Percentiles rank a stretch among this genome's conserved stretches.
Evolutionary conservation across 2,797 vertebrate genomes (phyloP).

Genomic region (Argentina silus): DNA sequence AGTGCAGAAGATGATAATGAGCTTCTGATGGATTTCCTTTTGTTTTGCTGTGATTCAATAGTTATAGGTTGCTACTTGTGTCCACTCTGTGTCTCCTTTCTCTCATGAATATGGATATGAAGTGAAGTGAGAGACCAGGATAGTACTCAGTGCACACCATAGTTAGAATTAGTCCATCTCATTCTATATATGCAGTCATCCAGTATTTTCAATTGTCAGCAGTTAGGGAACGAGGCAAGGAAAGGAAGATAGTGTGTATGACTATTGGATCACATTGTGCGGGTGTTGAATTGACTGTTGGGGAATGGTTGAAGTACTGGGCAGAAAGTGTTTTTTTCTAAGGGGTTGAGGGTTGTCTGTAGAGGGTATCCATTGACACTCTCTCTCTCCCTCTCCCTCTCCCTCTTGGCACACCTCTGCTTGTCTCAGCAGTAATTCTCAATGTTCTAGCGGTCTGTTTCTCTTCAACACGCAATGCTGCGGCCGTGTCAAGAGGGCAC

Average conservation of each 20-base stretch:
- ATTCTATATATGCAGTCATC: background rate
- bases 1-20: too few relatives aligned
- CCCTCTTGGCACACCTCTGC: slow-evolving; percentile 9
- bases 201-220: background rate
- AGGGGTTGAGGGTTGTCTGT: background rate
- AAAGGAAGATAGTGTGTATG: background rate
- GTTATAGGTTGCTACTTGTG: too few relatives aligned
- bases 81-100: too few relatives aligned
- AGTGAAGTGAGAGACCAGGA: too few relatives aligned
- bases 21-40: too few relatives aligned
- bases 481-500: slow-evolving; percentile 10
- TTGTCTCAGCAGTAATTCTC: slow-evolving; percentile 33
- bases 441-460: slow-evolving; percentile 8
- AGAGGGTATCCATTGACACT: background rate
- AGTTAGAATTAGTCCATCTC: background rate
- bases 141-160: too few relatives aligned
- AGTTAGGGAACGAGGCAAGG: background rate
- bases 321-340: background rate
- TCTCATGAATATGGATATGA: too few relatives aligned
- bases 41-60: too few relatives aligned
- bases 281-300: background rate
- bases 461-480: slow-evolving; percentile 1
- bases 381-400: background rate
- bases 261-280: background rate
- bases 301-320: background rate